A percentile compares a stretch with the other conserved stretches of the same genome.
These are phyloP conservation scores for Nyctereutes procyonoides DNA, from an alignment of 2,113 vertebrate genomes.

Conservation along the genomic window DNA sequence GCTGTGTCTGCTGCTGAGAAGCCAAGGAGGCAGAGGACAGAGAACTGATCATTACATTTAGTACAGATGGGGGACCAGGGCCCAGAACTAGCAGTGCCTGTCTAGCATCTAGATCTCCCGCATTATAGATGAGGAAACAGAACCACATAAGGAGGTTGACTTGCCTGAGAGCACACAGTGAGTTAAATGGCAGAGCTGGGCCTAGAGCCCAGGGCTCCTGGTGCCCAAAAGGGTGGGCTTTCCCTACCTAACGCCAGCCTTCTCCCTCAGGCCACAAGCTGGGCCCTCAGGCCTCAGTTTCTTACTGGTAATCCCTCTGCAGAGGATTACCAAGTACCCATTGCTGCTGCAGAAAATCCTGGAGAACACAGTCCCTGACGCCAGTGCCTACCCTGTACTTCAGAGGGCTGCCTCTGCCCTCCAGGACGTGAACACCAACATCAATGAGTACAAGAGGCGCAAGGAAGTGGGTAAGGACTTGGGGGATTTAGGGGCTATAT, in stretches of 20 bases:
- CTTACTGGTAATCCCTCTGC: constrained; percentile 96
- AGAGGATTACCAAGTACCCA: constrained; percentile 96
- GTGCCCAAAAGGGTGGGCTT: neutral
- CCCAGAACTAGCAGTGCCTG: neutral
- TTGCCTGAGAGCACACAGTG: neutral
- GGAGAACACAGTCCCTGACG: constrained; percentile 89
- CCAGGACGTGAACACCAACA: constrained; percentile 92
- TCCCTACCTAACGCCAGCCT: constrained; percentile 50
- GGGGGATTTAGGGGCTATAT: neutral
- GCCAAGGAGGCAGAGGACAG: rapidly evolving
- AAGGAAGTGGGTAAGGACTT: constrained; percentile 94
- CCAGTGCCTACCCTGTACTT: constrained; percentile 86
- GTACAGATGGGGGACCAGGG: neutral
- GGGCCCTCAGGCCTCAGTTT: constrained; percentile 93
- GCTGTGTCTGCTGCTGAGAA: neutral
- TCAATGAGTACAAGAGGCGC: constrained; percentile 97
- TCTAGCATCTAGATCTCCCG: neutral
- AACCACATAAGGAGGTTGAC: neutral
- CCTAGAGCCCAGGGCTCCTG: neutral
- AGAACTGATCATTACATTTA: neutral
- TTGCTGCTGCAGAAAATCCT: constrained; percentile 95
- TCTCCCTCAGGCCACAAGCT: constrained; percentile 90
- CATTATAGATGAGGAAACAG: neutral
- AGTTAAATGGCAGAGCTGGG: neutral
- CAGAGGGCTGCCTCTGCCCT: constrained; percentile 88